Conservation (phyloP, 2,888 invertebrate genomes). For the Tetanocera ferruginea region DNA sequence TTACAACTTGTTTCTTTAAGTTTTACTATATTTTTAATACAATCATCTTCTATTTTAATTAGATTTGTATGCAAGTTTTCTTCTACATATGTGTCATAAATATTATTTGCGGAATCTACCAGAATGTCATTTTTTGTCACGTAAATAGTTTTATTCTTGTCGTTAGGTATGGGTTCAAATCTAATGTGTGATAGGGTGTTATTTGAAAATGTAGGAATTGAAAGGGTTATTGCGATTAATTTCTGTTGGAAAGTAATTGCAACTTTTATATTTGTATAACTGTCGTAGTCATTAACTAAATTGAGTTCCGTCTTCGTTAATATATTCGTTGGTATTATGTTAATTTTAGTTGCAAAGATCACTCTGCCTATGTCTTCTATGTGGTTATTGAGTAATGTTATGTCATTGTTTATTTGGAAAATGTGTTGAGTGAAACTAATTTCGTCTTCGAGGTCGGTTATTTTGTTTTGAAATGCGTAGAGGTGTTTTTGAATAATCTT, state of each 20-base stretch:
- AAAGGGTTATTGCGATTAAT: conserved; percentile 37
- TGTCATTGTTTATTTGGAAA: conserved; percentile 47
- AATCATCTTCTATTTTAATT: conserved; percentile 24
- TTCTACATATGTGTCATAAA: conserved; percentile 29
- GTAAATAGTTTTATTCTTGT: conserved; percentile 34
- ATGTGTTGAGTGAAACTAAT: conserved; percentile 43
- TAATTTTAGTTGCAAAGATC: conserved; percentile 46
- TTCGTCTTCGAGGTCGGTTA: conserved; percentile 46
- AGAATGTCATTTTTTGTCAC: conserved; percentile 33
- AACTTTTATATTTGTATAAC: conserved; percentile 42
- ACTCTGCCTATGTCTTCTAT: conserved; percentile 44
- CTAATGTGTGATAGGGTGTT: conserved; percentile 28
- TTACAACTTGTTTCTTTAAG: conserved; percentile 36
- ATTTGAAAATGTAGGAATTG: conserved; percentile 33
- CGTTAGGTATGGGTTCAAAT: conserved; percentile 41
- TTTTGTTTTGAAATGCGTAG: conserved; percentile 41
- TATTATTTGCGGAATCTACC: conserved; percentile 34
- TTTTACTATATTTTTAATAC: conserved; percentile 35
- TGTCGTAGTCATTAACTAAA: conserved; percentile 43
- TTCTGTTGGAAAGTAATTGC: conserved; percentile 34
- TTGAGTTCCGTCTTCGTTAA: conserved; percentile 41
- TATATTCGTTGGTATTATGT: conserved; percentile 45
- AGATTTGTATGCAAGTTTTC: conserved; percentile 38
- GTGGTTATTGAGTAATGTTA: conserved; percentile 38
- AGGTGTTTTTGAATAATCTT: conserved; percentile 43